Conservation (phyloP, 2,113 vertebrate genomes). For the Eulacestoma nigropectus region DNA sequence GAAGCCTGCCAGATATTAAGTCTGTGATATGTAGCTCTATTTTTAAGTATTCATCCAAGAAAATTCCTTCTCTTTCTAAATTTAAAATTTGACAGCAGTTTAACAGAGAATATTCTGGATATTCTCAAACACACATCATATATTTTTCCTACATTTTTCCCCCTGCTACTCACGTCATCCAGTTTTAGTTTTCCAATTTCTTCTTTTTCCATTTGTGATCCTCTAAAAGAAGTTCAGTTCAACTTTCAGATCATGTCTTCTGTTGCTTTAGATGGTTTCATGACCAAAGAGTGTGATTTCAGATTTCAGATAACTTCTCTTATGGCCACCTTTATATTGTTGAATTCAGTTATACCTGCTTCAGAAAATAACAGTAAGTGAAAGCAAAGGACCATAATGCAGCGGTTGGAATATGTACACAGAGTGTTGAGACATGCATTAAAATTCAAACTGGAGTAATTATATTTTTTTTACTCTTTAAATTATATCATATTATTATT, state of each 20-base stretch:
- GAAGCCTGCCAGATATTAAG: neutral
- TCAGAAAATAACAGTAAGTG: neutral
- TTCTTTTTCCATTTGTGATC: neutral
- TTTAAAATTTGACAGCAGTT: slow-evolving; percentile 3
- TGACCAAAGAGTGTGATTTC: neutral
- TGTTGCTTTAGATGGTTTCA: neutral
- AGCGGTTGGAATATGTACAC: neutral
- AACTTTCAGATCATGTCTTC: neutral
- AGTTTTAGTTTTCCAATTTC: neutral
- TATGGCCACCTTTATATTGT: neutral
- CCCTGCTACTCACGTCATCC: neutral
- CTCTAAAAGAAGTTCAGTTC: neutral
- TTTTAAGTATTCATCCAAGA: neutral
- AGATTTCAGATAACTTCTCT: neutral
- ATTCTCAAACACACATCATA: neutral
- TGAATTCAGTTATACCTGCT: neutral
- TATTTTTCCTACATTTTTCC: neutral
- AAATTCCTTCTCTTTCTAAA: neutral
- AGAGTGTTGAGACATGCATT: neutral
- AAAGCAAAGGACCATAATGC: neutral
- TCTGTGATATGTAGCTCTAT: neutral
- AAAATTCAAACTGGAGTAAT: neutral
- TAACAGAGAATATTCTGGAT: neutral
- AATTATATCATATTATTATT: no score
- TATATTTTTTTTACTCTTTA: neutral